phyloP scores from a whole-genome alignment of 2,888 invertebrate species.

The Anoncus sp. region DNA sequence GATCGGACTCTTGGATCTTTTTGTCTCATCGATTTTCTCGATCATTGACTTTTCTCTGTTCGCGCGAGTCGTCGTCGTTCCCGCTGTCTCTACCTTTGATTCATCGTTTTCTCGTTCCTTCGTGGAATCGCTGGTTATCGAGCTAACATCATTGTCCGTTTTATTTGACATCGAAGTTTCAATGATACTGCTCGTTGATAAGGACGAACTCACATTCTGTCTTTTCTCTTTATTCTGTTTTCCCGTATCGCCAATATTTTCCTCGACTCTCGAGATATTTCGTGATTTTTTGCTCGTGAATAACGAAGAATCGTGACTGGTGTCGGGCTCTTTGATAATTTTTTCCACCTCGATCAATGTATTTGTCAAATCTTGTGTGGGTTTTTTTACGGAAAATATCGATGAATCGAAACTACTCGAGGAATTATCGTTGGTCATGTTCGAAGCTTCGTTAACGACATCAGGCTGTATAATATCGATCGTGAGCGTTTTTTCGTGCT shows the following conservation, averaged over 20 bases:
- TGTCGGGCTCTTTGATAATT: conserved; percentile 26
- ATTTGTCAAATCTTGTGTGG: conserved; percentile 11
- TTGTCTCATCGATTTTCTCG: conserved; percentile 7
- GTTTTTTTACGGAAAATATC: conserved; percentile 31
- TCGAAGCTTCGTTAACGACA: conserved; percentile 54
- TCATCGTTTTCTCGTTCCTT: conserved; percentile 13
- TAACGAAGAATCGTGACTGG: conserved; percentile 45
- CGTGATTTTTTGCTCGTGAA: conserved; percentile 16
- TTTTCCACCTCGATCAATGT: conserved; percentile 5
- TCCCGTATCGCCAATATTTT: neutral
- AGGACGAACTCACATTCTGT: too few relatives aligned
- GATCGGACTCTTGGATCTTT: neutral
- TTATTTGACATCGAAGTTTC: conserved; percentile 19
- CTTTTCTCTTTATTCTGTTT: neutral
- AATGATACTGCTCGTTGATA: neutral
- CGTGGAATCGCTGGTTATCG: neutral
- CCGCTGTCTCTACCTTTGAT: neutral
- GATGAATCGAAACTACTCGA: conserved; percentile 57
- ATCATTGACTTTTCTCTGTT: conserved; percentile 19
- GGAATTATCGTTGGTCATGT: conserved; percentile 75
- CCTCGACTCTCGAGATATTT: neutral
- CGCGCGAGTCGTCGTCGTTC: conserved; percentile 7
- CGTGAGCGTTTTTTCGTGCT: conserved; percentile 23
- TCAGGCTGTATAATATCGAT: conserved; percentile 10
- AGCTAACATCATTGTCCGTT: conserved; percentile 9